These are phyloP conservation scores for Xylophagus ater DNA, from an alignment of 2,888 invertebrate genomes.

Conservation along the genomic window DNA sequence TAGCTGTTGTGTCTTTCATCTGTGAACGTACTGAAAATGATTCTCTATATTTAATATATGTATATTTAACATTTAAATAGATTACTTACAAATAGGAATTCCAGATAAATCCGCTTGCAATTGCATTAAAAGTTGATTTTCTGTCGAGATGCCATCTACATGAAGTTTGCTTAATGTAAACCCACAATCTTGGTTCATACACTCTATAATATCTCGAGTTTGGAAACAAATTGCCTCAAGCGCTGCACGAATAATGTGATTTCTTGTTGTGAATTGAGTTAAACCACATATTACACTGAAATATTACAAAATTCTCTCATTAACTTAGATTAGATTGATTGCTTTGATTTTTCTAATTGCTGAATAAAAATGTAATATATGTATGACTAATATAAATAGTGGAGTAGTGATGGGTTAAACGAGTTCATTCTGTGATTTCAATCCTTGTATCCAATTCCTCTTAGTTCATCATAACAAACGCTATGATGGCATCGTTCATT, in stretches of 20 bases:
- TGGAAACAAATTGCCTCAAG: slow-evolving; percentile 95
- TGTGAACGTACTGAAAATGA: slow-evolving; percentile 57
- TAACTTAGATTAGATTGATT: too few relatives aligned
- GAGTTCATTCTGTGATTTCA: too few relatives aligned
- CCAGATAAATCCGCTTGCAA: slow-evolving; percentile 90
- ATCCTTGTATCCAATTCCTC: too few relatives aligned
- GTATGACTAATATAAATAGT: too few relatives aligned
- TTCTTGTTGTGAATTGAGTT: slow-evolving; percentile 83
- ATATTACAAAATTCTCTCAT: slow-evolving; percentile 17
- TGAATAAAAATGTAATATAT: too few relatives aligned
- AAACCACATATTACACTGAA: slow-evolving; percentile 82
- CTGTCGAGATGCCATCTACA: slow-evolving; percentile 90
- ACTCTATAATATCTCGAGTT: slow-evolving; percentile 85
- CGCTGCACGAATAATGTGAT: slow-evolving; percentile 87
- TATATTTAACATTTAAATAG: not conserved
- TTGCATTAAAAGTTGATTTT: slow-evolving; percentile 87
- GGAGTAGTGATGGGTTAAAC: too few relatives aligned
- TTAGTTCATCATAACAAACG: too few relatives aligned
- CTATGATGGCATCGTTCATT: too few relatives aligned
- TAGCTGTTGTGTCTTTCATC: slow-evolving; percentile 78
- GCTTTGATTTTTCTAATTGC: too few relatives aligned
- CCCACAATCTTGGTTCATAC: slow-evolving; percentile 91
- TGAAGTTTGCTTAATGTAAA: slow-evolving; percentile 67
- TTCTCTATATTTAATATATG: not conserved
- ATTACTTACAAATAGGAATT: slow-evolving; percentile 68